Percentiles rank a stretch among this genome's conserved stretches.
These are phyloP conservation scores for Brachycybe producta DNA, from an alignment of 2,888 invertebrate genomes.

Conservation along the genomic window DNA sequence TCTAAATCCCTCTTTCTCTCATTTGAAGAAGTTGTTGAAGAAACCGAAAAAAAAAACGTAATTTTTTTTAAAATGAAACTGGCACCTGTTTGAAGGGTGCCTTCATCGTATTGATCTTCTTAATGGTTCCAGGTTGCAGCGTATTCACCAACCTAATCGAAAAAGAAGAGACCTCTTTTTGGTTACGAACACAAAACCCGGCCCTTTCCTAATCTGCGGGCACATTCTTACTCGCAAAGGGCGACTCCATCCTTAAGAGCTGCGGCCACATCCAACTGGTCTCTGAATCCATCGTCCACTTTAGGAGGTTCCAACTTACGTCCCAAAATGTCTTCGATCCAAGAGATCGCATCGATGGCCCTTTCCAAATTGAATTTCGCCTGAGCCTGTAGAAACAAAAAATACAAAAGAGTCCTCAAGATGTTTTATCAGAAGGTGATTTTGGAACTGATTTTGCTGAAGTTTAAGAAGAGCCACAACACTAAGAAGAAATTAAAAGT, in stretches of 20 bases:
- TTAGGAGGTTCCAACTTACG: conserved; percentile 28
- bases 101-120: conserved; percentile 32
- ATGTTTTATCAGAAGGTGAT: too few species aligned
- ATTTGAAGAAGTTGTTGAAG: too few species aligned
- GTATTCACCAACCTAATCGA: conserved; percentile 31
- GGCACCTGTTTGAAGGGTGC: conserved; percentile 35
- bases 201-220: not conserved
- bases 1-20: too few species aligned
- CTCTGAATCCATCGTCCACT: conserved; percentile 29
- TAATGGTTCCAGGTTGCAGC: conserved; percentile 32
- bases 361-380: conserved; percentile 39
- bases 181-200: not conserved
- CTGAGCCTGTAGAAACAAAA: conserved; percentile 32
- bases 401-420: not conserved
- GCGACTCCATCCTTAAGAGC: conserved; percentile 38
- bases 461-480: too few species aligned
- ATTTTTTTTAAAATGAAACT: too few species aligned
- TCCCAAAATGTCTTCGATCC: conserved; percentile 36
- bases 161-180: not conserved
- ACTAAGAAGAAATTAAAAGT: too few species aligned
- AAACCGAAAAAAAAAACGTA: too few species aligned
- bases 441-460: too few species aligned
- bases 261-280: conserved; percentile 36
- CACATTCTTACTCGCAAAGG: conserved; percentile 36
- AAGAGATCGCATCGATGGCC: conserved; percentile 35